Conservation (phyloP, 2,888 invertebrate species). For the Trileptium ribeirensis region DNA sequence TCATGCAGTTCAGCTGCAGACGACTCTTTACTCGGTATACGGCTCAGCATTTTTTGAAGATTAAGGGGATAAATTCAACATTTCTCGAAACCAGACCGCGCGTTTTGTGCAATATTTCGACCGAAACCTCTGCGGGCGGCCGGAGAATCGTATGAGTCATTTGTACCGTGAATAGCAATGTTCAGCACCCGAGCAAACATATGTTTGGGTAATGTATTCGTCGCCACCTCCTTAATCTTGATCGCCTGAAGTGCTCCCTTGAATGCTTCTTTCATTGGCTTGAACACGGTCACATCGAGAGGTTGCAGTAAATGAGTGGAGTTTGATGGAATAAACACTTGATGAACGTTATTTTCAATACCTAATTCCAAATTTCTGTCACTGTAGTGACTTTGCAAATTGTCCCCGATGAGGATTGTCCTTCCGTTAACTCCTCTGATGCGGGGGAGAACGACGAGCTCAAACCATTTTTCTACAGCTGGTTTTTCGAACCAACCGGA, state of each 20-base stretch:
- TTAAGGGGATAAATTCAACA: background rate
- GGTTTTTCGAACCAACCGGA: conserved; percentile 48
- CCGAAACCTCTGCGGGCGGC: background rate
- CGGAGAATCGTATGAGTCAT: background rate
- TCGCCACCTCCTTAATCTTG: background rate
- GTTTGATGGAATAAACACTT: conserved; percentile 49
- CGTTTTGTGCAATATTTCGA: background rate
- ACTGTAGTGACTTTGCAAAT: conserved; percentile 48
- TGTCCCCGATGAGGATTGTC: conserved; percentile 52
- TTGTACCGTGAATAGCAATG: background rate
- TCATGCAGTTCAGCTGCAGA: background rate
- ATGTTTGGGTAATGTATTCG: background rate
- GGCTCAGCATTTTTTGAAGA: background rate
- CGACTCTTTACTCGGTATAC: background rate
- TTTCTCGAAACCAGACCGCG: background rate
- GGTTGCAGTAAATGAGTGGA: conserved; percentile 49
- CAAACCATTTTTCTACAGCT: conserved; percentile 48
- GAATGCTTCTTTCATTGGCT: conserved; percentile 36
- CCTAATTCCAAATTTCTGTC: conserved; percentile 44
- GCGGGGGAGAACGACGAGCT: conserved; percentile 39
- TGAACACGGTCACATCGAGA: conserved; percentile 48
- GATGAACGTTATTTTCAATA: conserved; percentile 47
- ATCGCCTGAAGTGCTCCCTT: background rate
- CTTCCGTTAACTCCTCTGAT: conserved; percentile 41
- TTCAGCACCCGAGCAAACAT: background rate